These are phyloP conservation scores for Exocentrus adspersus DNA, from an alignment of 2,888 invertebrate species.

Conservation along the genomic window DNA sequence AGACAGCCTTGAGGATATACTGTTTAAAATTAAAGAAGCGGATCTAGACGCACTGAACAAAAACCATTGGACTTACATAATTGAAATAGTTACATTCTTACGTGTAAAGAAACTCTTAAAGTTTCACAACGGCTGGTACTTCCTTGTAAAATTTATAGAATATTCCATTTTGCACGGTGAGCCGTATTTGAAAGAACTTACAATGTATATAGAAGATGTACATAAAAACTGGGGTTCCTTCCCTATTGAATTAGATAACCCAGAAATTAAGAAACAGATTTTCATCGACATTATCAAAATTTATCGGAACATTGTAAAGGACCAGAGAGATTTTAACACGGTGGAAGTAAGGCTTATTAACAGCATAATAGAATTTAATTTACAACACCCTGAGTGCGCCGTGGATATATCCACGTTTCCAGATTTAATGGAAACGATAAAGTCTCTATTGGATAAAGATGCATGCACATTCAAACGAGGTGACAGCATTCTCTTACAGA, in stretches of 20 bases:
- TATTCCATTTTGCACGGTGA: conserved; percentile 37
- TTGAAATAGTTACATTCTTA: conserved; percentile 35
- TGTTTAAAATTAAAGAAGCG: conserved; percentile 2
- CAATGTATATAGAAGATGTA: background rate
- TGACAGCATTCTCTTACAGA: background rate
- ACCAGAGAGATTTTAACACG: background rate
- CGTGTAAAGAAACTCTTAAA: conserved; percentile 27
- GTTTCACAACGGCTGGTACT: conserved; percentile 15
- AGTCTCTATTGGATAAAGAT: background rate
- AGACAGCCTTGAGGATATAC: conserved; percentile 26
- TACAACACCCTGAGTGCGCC: background rate
- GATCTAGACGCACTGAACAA: conserved; percentile 32
- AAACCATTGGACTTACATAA: conserved; percentile 43
- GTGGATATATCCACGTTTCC: conserved; percentile 5
- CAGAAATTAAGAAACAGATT: background rate
- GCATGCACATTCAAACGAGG: background rate
- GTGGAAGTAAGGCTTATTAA: background rate
- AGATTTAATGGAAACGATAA: background rate
- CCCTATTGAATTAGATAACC: background rate
- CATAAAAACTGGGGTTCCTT: background rate
- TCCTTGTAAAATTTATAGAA: conserved; percentile 35
- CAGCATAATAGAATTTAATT: background rate
- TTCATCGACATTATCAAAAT: background rate
- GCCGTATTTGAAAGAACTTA: conserved; percentile 30
- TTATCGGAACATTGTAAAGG: background rate